A percentile compares a stretch with the other conserved stretches of the same genome.
Conservation (phyloP, 1,140 invertebrate genomes). For the Drosophila mojavensis region DNA sequence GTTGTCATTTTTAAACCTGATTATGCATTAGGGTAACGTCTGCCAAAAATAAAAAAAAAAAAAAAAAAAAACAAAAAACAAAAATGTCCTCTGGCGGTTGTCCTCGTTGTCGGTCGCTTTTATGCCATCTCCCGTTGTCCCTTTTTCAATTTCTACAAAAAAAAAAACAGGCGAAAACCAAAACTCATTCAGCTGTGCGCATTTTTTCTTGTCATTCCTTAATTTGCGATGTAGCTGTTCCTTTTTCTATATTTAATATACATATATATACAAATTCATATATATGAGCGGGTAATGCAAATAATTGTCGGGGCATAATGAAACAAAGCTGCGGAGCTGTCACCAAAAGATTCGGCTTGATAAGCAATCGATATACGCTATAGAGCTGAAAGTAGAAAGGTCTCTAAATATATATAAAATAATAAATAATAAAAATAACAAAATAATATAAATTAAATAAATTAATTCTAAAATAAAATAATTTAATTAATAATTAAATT, state of each 20-base stretch:
- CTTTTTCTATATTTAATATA: constrained; percentile 75
- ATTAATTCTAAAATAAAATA: too few relatives aligned
- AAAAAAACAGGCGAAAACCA: constrained; percentile 24
- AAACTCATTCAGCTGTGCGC: constrained; percentile 74
- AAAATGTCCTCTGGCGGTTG: constrained; percentile 52
- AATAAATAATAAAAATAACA: too few relatives aligned
- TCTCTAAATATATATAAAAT: too few relatives aligned
- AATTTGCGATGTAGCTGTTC: constrained; percentile 29
- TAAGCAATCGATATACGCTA: not conserved
- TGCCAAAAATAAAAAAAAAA: constrained; percentile 40
- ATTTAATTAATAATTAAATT: too few relatives aligned
- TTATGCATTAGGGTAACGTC: constrained; percentile 55
- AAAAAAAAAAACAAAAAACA: too few relatives aligned
- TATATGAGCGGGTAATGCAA: constrained; percentile 67
- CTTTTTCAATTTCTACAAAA: constrained; percentile 71
- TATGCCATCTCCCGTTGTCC: constrained; percentile 50
- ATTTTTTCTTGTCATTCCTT: constrained; percentile 45
- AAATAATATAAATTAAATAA: too few relatives aligned
- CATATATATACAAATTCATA: constrained; percentile 48
- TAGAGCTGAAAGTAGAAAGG: too few relatives aligned
- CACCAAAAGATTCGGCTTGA: not conserved
- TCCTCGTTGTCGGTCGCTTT: constrained; percentile 34
- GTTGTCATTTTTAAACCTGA: constrained; percentile 77
- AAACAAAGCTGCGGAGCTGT: constrained; percentile 32
- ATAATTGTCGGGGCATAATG: constrained; percentile 54